These are phyloP conservation scores for Drosophila ananassae DNA, from an alignment of 1,140 invertebrate genomes.

Conservation along the genomic window DNA sequence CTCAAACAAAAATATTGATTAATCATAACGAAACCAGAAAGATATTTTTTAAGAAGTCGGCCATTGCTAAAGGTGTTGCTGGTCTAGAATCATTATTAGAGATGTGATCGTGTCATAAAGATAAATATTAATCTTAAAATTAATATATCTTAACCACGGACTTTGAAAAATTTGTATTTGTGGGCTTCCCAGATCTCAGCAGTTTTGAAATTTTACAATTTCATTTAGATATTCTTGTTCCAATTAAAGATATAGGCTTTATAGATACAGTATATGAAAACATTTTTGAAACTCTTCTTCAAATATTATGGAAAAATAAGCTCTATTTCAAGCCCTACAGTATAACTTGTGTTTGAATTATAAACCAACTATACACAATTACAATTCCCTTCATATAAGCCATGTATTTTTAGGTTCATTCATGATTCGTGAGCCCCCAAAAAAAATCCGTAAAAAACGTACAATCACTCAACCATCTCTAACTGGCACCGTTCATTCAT, in stretches of 20 bases:
- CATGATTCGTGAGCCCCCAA: conserved; percentile 8
- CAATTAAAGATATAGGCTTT: neutral
- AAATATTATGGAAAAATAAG: too few species aligned
- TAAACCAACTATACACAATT: neutral
- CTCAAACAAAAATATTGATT: conserved; percentile 79
- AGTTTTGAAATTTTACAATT: too few species aligned
- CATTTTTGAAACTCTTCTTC: too few species aligned
- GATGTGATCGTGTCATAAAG: conserved; percentile 1
- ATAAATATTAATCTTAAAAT: neutral
- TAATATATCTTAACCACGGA: neutral
- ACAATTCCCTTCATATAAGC: neutral
- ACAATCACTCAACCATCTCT: conserved; percentile 55
- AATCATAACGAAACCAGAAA: conserved; percentile 64
- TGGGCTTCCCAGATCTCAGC: too few species aligned
- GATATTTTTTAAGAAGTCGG: conserved; percentile 47
- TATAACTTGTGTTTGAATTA: neutral
- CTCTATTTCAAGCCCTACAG: too few species aligned
- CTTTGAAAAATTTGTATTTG: too few species aligned
- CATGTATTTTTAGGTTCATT: conserved; percentile 4
- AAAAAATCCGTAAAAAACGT: conserved; percentile 26
- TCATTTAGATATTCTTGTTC: too few species aligned
- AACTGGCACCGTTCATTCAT: conserved; percentile 49
- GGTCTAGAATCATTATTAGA: conserved; percentile 4
- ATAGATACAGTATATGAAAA: too few species aligned
- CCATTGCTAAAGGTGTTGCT: conserved; percentile 54